phyloP scores from a whole-genome alignment of 92 coral and sea anemone species.

The Anthopleura xanthogrammica region DNA sequence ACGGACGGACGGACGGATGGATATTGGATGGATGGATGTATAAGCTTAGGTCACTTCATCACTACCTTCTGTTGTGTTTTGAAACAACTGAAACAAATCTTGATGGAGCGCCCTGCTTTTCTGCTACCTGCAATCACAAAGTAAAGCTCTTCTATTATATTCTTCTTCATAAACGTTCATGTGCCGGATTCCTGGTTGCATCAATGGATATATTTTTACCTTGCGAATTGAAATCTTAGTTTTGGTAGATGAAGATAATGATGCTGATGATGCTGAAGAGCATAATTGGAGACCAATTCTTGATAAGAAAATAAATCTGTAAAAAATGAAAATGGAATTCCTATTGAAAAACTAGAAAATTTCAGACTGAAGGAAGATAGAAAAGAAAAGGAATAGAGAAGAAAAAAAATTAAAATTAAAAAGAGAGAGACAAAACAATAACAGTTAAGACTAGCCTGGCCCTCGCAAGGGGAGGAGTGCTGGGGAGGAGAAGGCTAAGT shows the following conservation, averaged over 20 bases:
- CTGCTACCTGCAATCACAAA: constrained; percentile 14
- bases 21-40: neutral
- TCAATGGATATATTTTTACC: neutral
- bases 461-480: too few relatives aligned
- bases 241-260: neutral
- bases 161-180: too few relatives aligned
- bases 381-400: neutral
- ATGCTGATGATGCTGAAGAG: neutral
- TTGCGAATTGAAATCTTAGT: neutral
- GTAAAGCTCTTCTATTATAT: too few relatives aligned
- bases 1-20: too few relatives aligned
- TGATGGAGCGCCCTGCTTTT: constrained; percentile 10
- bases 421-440: neutral
- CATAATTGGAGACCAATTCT: constrained; percentile 8
- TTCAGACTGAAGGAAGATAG: too few relatives aligned
- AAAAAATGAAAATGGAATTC: neutral
- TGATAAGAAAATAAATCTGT: constrained; percentile 23
- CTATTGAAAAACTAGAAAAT: too few relatives aligned
- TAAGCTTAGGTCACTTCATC: neutral
- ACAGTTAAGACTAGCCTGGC: too few relatives aligned
- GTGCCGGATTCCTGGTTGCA: too few relatives aligned
- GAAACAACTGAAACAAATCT: constrained; percentile 12
- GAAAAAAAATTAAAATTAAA: neutral
- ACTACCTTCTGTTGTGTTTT: neutral
- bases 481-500: neutral